Evolutionary conservation across 2,113 vertebrate species (phyloP), one percentile per base, ranked within the genome.

Genomic region (Pteruthius melanotis): DNA sequence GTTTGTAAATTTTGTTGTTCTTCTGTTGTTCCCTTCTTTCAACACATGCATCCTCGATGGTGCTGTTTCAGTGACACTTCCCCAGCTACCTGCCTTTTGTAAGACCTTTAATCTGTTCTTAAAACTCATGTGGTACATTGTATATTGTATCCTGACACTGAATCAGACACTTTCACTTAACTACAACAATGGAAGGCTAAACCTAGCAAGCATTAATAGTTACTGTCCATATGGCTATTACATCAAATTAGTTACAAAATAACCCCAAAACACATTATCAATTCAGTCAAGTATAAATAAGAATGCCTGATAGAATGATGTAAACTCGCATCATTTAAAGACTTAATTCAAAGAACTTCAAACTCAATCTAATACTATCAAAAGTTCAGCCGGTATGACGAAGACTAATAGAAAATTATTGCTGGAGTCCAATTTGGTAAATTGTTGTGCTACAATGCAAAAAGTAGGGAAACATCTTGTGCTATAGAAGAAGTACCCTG

Each of bases 201-300:
- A 96, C 90, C 89, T 97, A 96, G 97, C 95, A 91, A 95, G 94
- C 95, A 94, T 97, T 97, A 97, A 97, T 85, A 97, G 85, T 97
- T 96, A 94, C 95, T 96, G 95, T 98, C 97, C 93, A 95, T 98
- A 98, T 98, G 98, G 98, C 98, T 98, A 98, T 98, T 98, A 97
- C 95, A 97, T 98, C 98, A 97, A 97, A 98, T 98, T 97, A 98
- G 98, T 98, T 98, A 98, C 90, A 97, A 97, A 98, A 98, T 89
- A 96, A 95, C 91, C 92, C 93, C 91, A 42, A 97, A 97, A 95
- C 95, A 93, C 95, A 96, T 98, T 97, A 98, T 97, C 94, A 97
- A 76, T 98, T 98, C 97, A 97, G 98, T 98, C 98, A 98, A 98
- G 97, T 98, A 98, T 98, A 98, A 98, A 98, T 98, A 98, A 98